phyloP scores from a whole-genome alignment of 2,797 vertebrate genomes.

The Tapirus indicus region DNA sequence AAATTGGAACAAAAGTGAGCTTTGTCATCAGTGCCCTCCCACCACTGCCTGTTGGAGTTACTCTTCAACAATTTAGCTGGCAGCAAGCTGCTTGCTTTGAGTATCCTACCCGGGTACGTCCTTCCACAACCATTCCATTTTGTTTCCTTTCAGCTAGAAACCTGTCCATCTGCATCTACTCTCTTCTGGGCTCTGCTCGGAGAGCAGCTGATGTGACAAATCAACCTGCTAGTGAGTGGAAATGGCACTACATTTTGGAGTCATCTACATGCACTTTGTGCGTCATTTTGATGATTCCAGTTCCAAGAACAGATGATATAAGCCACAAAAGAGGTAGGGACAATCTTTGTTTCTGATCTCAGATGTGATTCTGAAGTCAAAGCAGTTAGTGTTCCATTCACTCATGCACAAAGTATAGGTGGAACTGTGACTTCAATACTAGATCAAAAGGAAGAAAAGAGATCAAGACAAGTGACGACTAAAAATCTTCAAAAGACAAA shows the following conservation, averaged over 20 bases:
- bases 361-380: conserved; percentile 21
- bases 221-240: not conserved
- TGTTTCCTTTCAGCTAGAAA: not conserved
- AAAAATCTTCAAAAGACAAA: conserved; percentile 58
- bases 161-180: not conserved
- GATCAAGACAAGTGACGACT: conserved; percentile 47
- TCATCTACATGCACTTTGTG: not conserved
- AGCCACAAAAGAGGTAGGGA: not conserved
- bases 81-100: not conserved
- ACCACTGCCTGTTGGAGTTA: not conserved
- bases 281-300: not conserved
- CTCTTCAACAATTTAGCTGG: not conserved
- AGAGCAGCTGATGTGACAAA: not conserved
- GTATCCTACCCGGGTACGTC: not conserved
- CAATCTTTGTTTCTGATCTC: conserved; percentile 32
- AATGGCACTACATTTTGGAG: not conserved
- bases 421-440: conserved; percentile 55
- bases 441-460: conserved; percentile 69
- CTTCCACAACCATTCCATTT: not conserved
- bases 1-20: not conserved
- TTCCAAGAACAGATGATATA: not conserved
- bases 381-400: not conserved
- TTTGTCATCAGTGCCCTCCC: not conserved
- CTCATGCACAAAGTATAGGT: conserved; percentile 26
- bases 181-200: not conserved